Base-by-base conservation (phyloP, 2,797 vertebrate species). In the Helarctos malayanus region DNA sequence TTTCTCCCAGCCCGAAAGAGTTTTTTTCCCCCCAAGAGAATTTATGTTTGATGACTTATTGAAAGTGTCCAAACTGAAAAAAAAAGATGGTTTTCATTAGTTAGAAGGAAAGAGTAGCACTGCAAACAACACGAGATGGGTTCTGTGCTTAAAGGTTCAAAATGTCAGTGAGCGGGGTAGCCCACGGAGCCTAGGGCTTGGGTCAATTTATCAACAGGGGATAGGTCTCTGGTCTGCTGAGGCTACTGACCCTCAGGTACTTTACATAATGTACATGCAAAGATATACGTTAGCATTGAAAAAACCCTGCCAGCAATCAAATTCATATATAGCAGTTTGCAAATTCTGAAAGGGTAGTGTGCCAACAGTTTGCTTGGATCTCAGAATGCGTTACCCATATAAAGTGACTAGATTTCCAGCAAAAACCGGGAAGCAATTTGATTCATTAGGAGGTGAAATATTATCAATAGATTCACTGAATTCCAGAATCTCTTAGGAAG, bases 1-100 rank as follows among this genome's bases (percentile, higher is more conserved):
- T 52, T 83, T 87, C 56, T 73, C 45, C 63, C 47, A 83, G 38
- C 16, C 21, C 59, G 29, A 68, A 65, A 78, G 3, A 16, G 21
- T 35, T 52, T 45, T 56, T 75, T 35, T 13, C 4, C 0, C 49
- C 14, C 27, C 38, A 83, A 85, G 21, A 76, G 27, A 89, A 92
- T 75, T 73, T 73, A 79, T 52, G 45, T 80, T 75, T 91, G 57
- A 80, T 61, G 52, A 59, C n/a, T 89, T 92, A 83, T 57, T 85
- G 32, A 84, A 87, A 83, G 61, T 88, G 38, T 73, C 61, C 92
- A 81, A 61, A 79, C 49, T 41, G 41, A 83, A 68, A 61, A 57
- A 79, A 69, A 71, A 65, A 38, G 38, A 21, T 79, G n/a, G n/a
- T 82, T 96, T 92, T 73, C 75, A 90, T 95, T 79, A 69, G 18